These are phyloP conservation scores for Halocynthia roretzi DNA, from an alignment of 23 tunicate species.

Conservation along the genomic window DNA sequence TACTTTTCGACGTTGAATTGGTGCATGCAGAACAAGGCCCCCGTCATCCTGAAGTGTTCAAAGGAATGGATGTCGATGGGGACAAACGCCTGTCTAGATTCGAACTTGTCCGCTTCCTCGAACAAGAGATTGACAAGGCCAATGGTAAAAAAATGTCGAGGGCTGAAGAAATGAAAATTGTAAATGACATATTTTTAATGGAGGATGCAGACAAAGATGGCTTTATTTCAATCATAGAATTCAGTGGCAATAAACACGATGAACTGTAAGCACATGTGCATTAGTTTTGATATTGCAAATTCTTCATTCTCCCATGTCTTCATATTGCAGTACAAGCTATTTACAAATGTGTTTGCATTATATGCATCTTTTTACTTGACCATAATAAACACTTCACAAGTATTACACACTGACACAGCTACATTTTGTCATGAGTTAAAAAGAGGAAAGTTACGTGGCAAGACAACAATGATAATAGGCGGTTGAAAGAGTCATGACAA, in stretches of 20 bases:
- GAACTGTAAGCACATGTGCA: slow-evolving; percentile 64
- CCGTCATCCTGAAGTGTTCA: slow-evolving; percentile 93
- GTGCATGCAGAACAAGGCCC: slow-evolving; percentile 99
- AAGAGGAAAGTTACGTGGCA: too few species aligned
- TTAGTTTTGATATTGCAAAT: too few species aligned
- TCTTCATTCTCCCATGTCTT: too few species aligned
- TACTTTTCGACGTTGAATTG: slow-evolving; percentile 85
- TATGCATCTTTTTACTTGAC: too few species aligned
- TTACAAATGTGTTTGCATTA: too few species aligned
- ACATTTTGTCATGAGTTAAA: too few species aligned
- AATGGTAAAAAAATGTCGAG: slow-evolving; percentile 36
- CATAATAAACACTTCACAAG: too few species aligned
- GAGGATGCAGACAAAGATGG: slow-evolving; percentile 89
- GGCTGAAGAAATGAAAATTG: slow-evolving; percentile 52
- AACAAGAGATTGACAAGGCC: slow-evolving; percentile 33
- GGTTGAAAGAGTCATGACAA: too few species aligned
- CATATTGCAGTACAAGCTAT: too few species aligned
- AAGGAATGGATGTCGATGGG: slow-evolving; percentile 82
- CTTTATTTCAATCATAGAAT: slow-evolving; percentile 68
- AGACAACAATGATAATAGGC: too few species aligned
- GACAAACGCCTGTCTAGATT: slow-evolving; percentile 64
- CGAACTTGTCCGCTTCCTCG: slow-evolving; percentile 61
- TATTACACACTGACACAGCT: too few species aligned
- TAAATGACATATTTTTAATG: slow-evolving; percentile 48
- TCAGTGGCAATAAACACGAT: slow-evolving; percentile 87